Evolutionary conservation across 2,888 invertebrate genomes (phyloP), one percentile per base, ranked within the genome.

Genomic region (Camponotus fellah): DNA sequence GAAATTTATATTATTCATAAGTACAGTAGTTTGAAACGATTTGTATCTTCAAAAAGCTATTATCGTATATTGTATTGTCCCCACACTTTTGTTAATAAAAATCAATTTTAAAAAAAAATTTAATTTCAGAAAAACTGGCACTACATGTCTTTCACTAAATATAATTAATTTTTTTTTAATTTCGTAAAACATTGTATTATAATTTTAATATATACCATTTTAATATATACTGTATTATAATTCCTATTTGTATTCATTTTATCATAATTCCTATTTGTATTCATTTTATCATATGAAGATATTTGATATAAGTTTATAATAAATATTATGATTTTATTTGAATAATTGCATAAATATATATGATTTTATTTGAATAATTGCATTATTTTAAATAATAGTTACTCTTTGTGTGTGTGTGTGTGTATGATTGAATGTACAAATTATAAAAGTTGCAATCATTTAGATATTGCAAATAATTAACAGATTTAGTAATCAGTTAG

Each of bases 361-460:
- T 53, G n/a, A n/a, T 53, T 53, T 53, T 53, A 53, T n/a, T 49
- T 49, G 17, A 49, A 53, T n/a, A 53, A n/a, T n/a, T 53, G 46
- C 17, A 53, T n/a, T 49, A 49, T 49, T 49, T 49, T 49, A 49
- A 49, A 17, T 49, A 49, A 49, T 6, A 49, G n/a, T 17, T 49
- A 2, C 49, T 8, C 17, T 49, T n/a, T 17, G 17, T 53, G n/a
- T 53, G 17, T n/a, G n/a, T 46, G 5, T 43, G 43, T 43, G 12
- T 43, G 2, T 17, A 2, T 46, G 46, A 46, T 14, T 46, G 17
- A 17, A 17, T 1, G 49, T 6, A 26, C 26, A 26, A 26, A 26
- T 26, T 2, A 26, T 26, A 26, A 26, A 26, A 26, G 1, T 49
- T 4, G 8, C 8, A 53, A 0, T 53, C 14, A 9, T 43, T 43